phyloP scores from a whole-genome alignment of 2,888 invertebrate genomes.

The Andrena fulva region DNA sequence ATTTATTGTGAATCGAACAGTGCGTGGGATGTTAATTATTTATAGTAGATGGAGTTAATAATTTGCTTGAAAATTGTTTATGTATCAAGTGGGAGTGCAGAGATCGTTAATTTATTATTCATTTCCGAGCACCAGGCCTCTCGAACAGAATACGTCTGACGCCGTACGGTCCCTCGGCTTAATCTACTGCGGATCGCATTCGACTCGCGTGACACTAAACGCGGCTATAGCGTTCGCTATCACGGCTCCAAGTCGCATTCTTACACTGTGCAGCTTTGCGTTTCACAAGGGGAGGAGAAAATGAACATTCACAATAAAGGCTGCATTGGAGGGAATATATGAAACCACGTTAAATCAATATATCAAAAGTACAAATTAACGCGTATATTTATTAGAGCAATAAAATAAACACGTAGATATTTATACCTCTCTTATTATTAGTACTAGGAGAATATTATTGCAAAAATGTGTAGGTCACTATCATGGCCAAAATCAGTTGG shows the following conservation, averaged over 20 bases:
- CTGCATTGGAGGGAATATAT: not conserved
- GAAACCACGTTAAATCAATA: not conserved
- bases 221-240: not conserved
- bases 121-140: not conserved
- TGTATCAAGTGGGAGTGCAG: too few species aligned
- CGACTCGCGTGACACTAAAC: constrained; percentile 30
- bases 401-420: too few species aligned
- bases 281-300: not conserved
- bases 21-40: not conserved
- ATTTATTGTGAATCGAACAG: too few species aligned
- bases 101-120: constrained; percentile 15
- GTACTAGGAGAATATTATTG: too few species aligned
- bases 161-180: constrained; percentile 2
- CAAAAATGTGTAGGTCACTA: too few species aligned
- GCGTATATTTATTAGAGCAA: too few species aligned
- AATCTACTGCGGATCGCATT: constrained; percentile 32
- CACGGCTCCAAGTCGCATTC: not conserved
- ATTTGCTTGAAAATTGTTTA: not conserved
- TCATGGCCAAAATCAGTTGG: too few species aligned
- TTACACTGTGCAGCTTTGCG: not conserved
- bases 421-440: too few species aligned
- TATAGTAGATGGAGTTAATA: not conserved
- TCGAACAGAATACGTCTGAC: constrained; percentile 11
- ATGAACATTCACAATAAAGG: not conserved
- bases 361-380: too few species aligned